Evolutionary conservation across 2,113 vertebrate species (phyloP), one percentile per base, ranked within the genome.

Genomic region (Zeus faber): DNA sequence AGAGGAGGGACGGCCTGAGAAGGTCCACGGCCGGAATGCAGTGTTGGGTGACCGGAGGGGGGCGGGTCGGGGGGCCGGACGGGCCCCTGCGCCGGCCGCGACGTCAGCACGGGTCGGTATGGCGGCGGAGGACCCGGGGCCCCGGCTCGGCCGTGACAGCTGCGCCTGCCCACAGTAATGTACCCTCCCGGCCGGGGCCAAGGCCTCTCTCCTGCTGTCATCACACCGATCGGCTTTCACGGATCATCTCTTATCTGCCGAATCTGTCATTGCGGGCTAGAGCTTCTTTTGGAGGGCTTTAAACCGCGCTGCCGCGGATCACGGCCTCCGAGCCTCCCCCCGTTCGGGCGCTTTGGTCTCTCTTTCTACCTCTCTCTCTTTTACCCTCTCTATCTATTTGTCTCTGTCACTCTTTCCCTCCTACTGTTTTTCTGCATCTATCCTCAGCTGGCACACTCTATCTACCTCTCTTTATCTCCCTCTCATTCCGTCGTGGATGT

Each of bases 171-270:
- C 74, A 63, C 64, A 78, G 83, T 83, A 76, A 75, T 65, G 68
- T 60, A 77, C 79, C 79, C 74, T 72, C 65, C 69, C 52, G 72
- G 77, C 71, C 78, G 58, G 39, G 65, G 77, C 69, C 76, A 77
- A 88, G 83, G 79, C 81, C 67, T 58, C 65, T 71, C 80, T 76
- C 79, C 39, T 68, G 85, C 79, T 86, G 84, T 86, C 82, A 84
- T 79, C 81, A 74, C 54, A 72, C 63, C 65, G 85, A 79, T 89
- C 80, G 52, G 67, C 79, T 89, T 89, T 87, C 85, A 80, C 79
- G 85, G 84, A 86, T 83, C 79, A 84, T 89, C 86, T 87, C 80
- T 79, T 76, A 89, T 87, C 90, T 88, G 72, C 81, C 72, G 74
- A 82, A 82, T 76, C 80, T 86, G 88, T 89, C 83, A 86, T 82